Evolutionary conservation across 2,797 vertebrate species (phyloP), one percentile per base, ranked within the genome.

Genomic region (Rhynchonycteris naso): DNA sequence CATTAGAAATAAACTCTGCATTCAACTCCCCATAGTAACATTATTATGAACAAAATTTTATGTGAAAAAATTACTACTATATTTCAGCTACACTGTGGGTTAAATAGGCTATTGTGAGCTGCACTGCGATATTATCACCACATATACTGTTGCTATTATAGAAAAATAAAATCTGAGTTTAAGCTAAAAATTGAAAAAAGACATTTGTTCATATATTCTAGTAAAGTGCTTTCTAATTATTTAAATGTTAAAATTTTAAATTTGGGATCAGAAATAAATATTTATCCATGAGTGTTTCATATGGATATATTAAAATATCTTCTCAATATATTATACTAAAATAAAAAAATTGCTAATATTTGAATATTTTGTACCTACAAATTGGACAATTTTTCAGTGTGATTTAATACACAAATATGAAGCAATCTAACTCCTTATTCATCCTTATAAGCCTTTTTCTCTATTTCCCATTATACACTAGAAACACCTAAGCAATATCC

Each of bases 21-120:
- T 95, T 91, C 91, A 78, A 87, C 88, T 97, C 84, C 87, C 94
- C n/a, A 47, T 43, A 52, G 90, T 58, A 91, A 14, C 80, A 95
- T 93, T 95, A 95, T 93, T 91, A 95, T 88, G 66, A 95, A 74
- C 35, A n/a, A n/a, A 56, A 68, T 47, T 93, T 96, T 94, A 95
- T 97, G 87, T 81, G 90, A 76, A 97, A 94, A 91, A 96, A 96
- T 96, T 93, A 65, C 87, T 76, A 52, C 78, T 91, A 47, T 95
- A 81, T 94, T 91, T 96, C 74, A 95, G 58, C 63, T 90, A n/a
- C 54, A 87, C 1, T 82, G 87, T 91, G 88, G 66, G 35, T 95
- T 96, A 96, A 97, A 88, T 24, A 94, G 94, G 63, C 71, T 91
- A 95, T 63, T 75, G 76, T 94, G 93, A n/a, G 28, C 28, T 91